These are phyloP conservation scores for Cottus gobio DNA, from an alignment of 2,113 vertebrate species.

Conservation along the genomic window DNA sequence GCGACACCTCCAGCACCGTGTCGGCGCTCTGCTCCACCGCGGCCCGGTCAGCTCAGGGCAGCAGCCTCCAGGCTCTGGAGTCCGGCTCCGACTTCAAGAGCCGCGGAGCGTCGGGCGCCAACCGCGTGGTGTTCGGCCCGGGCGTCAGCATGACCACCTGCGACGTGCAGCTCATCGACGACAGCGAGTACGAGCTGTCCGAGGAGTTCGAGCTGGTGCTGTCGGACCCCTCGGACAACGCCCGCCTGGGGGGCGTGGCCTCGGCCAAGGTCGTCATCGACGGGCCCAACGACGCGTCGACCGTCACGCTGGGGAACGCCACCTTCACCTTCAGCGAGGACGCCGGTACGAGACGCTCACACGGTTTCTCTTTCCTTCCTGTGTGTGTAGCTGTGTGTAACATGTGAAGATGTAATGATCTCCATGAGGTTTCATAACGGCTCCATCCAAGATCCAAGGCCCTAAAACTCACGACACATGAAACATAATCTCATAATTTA, in stretches of 20 bases:
- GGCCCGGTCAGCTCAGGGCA: conserved; percentile 90
- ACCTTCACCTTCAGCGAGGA: conserved; percentile 93
- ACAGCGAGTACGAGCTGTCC: conserved; percentile 95
- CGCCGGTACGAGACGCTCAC: conserved; percentile 83
- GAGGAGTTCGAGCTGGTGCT: conserved; percentile 94
- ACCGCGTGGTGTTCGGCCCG: conserved; percentile 87
- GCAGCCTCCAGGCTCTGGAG: conserved; percentile 89
- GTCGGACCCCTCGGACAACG: conserved; percentile 88
- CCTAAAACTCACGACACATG: too few relatives aligned
- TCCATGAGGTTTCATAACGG: neutral
- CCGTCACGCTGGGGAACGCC: conserved; percentile 88
- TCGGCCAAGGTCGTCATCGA: conserved; percentile 88
- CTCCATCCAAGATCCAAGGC: neutral
- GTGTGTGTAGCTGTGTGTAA: too few relatives aligned
- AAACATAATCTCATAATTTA: too few relatives aligned
- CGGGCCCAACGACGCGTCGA: conserved; percentile 95
- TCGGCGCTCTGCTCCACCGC: conserved; percentile 93
- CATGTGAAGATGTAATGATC: conserved; percentile 2
- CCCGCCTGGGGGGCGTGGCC: conserved; percentile 84
- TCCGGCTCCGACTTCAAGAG: conserved; percentile 95
- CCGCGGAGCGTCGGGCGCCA: conserved; percentile 85
- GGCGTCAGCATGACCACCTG: conserved; percentile 90
- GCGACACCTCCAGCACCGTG: conserved; percentile 90
- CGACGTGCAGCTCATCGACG: conserved; percentile 91
- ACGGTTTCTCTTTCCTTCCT: too few relatives aligned